Evolutionary conservation across 2,888 invertebrate species (phyloP).

Genomic region (Heterodera filipjevi): DNA sequence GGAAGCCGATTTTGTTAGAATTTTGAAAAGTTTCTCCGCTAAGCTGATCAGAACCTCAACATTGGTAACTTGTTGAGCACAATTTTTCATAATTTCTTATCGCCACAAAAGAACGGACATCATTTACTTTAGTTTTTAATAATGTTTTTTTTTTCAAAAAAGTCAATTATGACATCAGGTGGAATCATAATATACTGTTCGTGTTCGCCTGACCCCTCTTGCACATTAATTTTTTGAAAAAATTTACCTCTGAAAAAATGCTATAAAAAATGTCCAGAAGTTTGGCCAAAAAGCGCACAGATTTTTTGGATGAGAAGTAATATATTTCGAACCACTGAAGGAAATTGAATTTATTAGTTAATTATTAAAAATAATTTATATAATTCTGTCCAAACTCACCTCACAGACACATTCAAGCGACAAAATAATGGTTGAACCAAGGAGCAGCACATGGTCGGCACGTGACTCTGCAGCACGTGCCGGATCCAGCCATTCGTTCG

Average conservation of each 20-base stretch:
- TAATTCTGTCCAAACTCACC: background rate
- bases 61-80: no score
- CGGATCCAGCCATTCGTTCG: background rate
- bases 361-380: no score
- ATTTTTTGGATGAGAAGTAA: background rate
- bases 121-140: background rate
- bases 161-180: no score
- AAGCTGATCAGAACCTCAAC: no score
- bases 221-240: no score
- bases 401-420: slow-evolving; percentile 25
- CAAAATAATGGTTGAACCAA: slow-evolving; percentile 19
- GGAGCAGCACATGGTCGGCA: slow-evolving; percentile 16
- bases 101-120: no score
- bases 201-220: no score
- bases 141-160: background rate
- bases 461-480: slow-evolving; percentile 16
- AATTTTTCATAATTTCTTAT: no score
- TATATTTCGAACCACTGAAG: slow-evolving; percentile 6
- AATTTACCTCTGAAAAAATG: slow-evolving; percentile 7
- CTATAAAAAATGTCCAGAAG: slow-evolving; percentile 18
- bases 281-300: background rate
- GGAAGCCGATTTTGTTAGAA: no score
- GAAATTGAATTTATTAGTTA: background rate
- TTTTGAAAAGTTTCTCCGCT: no score
- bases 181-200: no score